These are phyloP conservation scores for Marisa cornuarietis DNA, from an alignment of 1,140 invertebrate genomes.

Conservation along the genomic window DNA sequence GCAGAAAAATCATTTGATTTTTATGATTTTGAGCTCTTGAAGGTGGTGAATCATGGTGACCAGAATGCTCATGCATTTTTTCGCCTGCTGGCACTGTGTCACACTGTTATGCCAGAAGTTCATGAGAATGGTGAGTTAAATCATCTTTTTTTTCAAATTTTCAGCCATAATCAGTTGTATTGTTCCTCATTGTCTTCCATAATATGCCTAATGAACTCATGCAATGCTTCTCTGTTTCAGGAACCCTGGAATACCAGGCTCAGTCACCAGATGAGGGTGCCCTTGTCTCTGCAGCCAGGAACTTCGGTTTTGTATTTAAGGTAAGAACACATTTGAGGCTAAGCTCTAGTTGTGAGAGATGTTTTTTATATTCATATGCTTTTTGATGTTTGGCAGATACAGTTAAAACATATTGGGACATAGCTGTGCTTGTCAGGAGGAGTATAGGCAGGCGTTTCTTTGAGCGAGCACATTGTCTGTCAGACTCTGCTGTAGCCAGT, in stretches of 20 bases:
- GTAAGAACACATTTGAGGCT: conserved; percentile 65
- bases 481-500: too few relatives aligned
- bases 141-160: too few relatives aligned
- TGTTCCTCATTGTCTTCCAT: too few relatives aligned
- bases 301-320: conserved; percentile 96
- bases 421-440: too few relatives aligned
- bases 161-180: too few relatives aligned
- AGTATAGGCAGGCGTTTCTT: too few relatives aligned
- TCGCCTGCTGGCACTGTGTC: conserved; percentile 90
- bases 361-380: too few relatives aligned
- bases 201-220: too few relatives aligned
- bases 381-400: too few relatives aligned
- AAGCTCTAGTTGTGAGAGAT: too few relatives aligned
- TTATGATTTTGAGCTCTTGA: conserved; percentile 87
- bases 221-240: not conserved
- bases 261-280: conserved; percentile 98
- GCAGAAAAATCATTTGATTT: conserved; percentile 93
- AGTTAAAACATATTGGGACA: too few relatives aligned
- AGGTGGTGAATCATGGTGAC: conserved; percentile 80
- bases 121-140: conserved; percentile 61
- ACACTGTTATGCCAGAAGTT: conserved; percentile 96
- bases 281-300: conserved; percentile 94
- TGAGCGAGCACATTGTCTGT: too few relatives aligned
- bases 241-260: conserved; percentile 70
- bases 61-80: conserved; percentile 83